Conservation (phyloP, 2,113 vertebrate genomes). For the Cnemophilus loriae region DNA sequence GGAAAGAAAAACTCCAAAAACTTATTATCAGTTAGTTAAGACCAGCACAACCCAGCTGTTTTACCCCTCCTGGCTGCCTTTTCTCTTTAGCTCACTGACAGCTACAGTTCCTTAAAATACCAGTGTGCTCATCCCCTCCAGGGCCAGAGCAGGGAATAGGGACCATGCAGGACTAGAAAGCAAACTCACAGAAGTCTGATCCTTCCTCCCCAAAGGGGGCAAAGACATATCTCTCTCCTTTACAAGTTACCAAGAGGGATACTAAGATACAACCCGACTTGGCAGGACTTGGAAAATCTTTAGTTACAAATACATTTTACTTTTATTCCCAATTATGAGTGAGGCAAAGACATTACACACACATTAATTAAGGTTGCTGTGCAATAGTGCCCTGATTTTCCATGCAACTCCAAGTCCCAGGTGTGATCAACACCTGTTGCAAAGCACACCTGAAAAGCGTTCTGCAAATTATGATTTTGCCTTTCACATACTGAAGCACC, state of each 20-base stretch:
- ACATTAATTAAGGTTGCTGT: fast-evolving
- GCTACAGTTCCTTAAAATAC: background rate
- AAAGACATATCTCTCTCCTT: background rate
- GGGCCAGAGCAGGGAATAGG: background rate
- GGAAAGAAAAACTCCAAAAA: fast-evolving
- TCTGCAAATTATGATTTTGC: fast-evolving
- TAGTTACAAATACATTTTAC: background rate
- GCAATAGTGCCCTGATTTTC: fast-evolving
- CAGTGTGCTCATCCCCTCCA: fast-evolving
- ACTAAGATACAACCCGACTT: background rate
- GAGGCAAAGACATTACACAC: fast-evolving
- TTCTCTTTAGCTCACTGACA: background rate
- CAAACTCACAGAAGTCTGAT: background rate
- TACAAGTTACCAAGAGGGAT: background rate
- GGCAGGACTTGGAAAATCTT: background rate
- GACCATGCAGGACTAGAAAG: fast-evolving
- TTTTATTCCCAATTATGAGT: fast-evolving
- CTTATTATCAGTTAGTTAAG: background rate
- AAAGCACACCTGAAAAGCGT: background rate
- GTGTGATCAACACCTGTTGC: background rate
- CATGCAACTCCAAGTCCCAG: fast-evolving
- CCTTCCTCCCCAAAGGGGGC: background rate
- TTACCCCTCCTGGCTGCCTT: background rate
- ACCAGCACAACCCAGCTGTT: background rate
- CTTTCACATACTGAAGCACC: fast-evolving